Conservation (phyloP, 1,140 invertebrate species). For the Leptopilina clavipes region DNA sequence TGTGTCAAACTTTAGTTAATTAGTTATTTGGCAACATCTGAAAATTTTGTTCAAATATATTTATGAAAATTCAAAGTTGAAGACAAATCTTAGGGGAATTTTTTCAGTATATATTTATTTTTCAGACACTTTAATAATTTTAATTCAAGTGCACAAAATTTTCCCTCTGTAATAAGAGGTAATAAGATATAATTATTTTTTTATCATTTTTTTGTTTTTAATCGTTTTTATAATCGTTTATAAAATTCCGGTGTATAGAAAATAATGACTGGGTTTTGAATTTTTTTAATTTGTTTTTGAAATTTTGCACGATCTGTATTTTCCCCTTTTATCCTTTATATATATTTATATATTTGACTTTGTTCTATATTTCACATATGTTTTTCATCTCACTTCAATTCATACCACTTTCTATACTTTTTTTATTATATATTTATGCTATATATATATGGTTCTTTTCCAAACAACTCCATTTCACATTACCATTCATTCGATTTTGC, state of each 20-base stretch:
- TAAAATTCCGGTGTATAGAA: too few species aligned
- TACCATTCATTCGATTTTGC: constrained; percentile 3
- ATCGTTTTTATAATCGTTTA: too few species aligned
- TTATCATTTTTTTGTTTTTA: too few species aligned
- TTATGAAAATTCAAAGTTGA: too few species aligned
- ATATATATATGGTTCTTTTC: not conserved
- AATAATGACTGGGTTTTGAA: too few species aligned
- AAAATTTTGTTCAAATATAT: not conserved
- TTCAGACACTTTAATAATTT: too few species aligned
- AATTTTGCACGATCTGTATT: not conserved
- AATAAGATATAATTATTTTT: too few species aligned
- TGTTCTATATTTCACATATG: constrained; percentile 22
- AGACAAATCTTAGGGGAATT: too few species aligned
- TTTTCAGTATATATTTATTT: not conserved
- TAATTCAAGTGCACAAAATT: too few species aligned
- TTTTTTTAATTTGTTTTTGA: constrained; percentile 28
- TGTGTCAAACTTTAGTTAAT: not conserved
- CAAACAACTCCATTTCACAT: not conserved
- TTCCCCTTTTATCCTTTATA: not conserved
- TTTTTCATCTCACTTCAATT: constrained; percentile 20
- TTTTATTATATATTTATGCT: too few species aligned
- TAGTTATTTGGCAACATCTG: not conserved
- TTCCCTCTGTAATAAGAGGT: too few species aligned
- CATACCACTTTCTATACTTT: not conserved
- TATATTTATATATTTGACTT: not conserved